phyloP scores from a whole-genome alignment of 2,113 vertebrate species.

The Leiothrix lutea region DNA sequence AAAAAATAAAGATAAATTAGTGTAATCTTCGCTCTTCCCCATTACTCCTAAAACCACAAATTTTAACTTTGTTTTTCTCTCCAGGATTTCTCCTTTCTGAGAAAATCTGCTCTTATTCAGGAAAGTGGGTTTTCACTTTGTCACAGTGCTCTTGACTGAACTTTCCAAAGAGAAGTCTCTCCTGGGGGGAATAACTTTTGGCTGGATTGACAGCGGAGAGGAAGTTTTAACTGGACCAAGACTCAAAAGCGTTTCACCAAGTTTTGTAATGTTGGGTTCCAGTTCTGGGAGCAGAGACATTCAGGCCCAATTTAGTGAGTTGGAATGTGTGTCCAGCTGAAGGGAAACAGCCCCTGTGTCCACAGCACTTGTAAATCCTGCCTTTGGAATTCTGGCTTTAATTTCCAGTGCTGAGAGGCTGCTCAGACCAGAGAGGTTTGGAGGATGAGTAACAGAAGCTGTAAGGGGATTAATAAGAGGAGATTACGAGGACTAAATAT shows the following conservation, averaged over 20 bases:
- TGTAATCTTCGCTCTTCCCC: not conserved
- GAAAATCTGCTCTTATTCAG: not conserved
- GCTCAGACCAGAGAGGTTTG: not conserved
- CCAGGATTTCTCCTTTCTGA: not conserved
- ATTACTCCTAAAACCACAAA: not conserved
- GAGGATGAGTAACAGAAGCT: not conserved
- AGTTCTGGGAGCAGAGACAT: not conserved
- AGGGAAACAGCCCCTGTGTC: not conserved
- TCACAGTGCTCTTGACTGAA: not conserved
- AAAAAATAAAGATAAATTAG: not conserved
- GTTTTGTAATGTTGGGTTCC: not conserved
- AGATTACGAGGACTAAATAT: slow-evolving; percentile 20
- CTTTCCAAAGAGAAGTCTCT: not conserved
- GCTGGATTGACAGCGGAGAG: not conserved
- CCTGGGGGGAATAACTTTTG: not conserved
- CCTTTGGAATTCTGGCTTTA: not conserved
- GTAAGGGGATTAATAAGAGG: not conserved
- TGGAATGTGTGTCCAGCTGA: not conserved
- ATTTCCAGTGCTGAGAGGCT: not conserved
- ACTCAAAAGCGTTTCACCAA: not conserved
- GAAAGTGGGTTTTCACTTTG: not conserved
- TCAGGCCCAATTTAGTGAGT: not conserved
- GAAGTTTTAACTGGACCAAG: not conserved
- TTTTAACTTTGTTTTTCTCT: not conserved
- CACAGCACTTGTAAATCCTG: not conserved